Base-by-base conservation (phyloP, 2,797 vertebrate species). In the Arnoldichthys spilopterus region DNA sequence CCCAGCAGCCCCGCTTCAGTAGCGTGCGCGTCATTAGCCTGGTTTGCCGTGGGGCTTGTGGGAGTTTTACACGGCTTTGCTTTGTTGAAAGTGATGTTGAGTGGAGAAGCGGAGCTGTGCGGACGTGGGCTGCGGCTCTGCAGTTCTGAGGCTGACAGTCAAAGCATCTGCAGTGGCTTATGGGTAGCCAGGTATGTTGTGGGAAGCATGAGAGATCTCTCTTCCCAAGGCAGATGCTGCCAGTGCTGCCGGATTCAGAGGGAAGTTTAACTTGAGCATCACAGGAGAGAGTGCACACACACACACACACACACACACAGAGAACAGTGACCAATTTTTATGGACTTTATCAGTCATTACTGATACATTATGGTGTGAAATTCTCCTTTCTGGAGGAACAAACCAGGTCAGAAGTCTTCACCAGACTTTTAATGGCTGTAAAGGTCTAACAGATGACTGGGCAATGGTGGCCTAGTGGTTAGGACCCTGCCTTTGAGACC, bases 171-270 rank as follows among this genome's bases (percentile, higher is more conserved):
- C 37, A 16, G 77, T 18, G 62, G 18, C 22, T 59, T 40, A 51
- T 20, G 26, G 34, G 34, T 53, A 32, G 49, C 56, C 45, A 72
- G 77, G 34, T 64, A 28, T 79, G 51, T 22, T 8, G 22, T 64
- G 7, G 56, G 28, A 37, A 28, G 40, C 22, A 51, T 37, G 16
- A 9, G 56, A 49, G 47, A 51, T 43, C 63, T 30, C 34, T 30
- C 32, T 63, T 47, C 24, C 22, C 49, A 22, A 67, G 45, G 66
- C 40, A 32, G 24, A 24, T 8, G 11, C 51, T 28, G 37, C 20
- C 49, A 20, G 22, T 4, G 28, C 28, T 6, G 26, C 37, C 30
- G 30, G 0, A 37, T 51, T 43, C 18, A 40, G 22, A 53, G 32
- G n/a, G 28, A 74, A 40, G 49, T 13, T 28, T 49, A 22, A 34